Evolutionary conservation across 2,888 invertebrate species (phyloP).

Genomic region (Mesoligia furuncula): DNA sequence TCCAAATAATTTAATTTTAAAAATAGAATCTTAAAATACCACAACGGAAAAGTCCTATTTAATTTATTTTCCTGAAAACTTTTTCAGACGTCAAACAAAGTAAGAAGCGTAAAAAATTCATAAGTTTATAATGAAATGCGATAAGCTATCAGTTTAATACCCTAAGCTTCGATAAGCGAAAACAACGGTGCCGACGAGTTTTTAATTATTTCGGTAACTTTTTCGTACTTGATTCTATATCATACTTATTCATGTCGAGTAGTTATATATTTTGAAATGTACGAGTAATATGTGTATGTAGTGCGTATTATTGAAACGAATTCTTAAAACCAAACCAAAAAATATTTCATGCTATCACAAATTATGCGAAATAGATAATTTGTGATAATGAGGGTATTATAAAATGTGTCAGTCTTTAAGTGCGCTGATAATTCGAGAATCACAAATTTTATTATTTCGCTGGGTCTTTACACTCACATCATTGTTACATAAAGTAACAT

Average conservation of each 20-base stretch:
- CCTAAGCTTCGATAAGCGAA: conserved; percentile 50
- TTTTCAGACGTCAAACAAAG: conserved; percentile 21
- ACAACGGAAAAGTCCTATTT: background rate
- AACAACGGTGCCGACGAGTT: conserved; percentile 30
- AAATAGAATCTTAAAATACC: background rate
- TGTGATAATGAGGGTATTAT: background rate
- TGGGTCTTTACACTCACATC: background rate
- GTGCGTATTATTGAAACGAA: background rate
- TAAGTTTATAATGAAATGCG: conserved; percentile 58
- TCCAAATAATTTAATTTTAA: no score
- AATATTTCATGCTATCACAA: background rate
- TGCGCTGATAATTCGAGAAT: background rate
- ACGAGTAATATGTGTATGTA: conserved; percentile 1
- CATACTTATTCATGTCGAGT: background rate
- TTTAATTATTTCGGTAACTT: conserved; percentile 47
- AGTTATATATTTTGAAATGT: background rate
- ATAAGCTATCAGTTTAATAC: conserved; percentile 59
- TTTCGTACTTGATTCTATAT: background rate
- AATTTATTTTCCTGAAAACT: conserved; percentile 16
- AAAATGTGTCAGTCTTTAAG: background rate
- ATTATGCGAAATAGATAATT: background rate
- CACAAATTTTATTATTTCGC: background rate
- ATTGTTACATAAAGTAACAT: background rate
- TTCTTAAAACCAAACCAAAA: background rate
- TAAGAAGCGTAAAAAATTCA: conserved; percentile 60